phyloP scores from a whole-genome alignment of 2,113 vertebrate species.

The Salvelinus sp. region DNA sequence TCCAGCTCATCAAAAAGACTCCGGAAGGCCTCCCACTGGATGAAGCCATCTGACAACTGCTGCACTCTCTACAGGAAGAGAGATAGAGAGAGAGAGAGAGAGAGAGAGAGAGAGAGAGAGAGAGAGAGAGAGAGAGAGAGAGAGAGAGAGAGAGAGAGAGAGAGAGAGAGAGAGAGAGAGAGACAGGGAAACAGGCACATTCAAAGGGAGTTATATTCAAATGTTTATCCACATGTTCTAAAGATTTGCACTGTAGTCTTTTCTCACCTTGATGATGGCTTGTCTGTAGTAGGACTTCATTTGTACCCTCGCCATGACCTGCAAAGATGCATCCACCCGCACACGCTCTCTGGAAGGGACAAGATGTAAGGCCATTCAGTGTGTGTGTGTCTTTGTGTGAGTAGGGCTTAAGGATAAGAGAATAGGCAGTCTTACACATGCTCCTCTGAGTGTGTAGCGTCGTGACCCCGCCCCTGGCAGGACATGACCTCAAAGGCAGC shows the following conservation, averaged over 20 bases:
- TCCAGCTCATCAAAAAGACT: constrained; percentile 87
- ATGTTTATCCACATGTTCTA: neutral
- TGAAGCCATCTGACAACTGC: constrained; percentile 47
- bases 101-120: neutral
- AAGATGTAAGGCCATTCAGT: neutral
- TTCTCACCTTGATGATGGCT: constrained; percentile 74
- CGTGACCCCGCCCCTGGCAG: constrained; percentile 40
- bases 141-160: neutral
- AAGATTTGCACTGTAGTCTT: constrained; percentile 74
- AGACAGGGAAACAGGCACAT: constrained; percentile 6
- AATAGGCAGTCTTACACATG: constrained; percentile 22
- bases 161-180: too few relatives aligned
- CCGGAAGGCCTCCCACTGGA: constrained; percentile 80
- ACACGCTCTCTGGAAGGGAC: constrained; percentile 69
- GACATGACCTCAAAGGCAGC: constrained; percentile 90
- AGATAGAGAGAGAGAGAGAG: neutral
- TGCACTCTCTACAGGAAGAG: neutral
- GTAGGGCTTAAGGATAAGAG: neutral
- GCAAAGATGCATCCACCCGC: constrained; percentile 62
- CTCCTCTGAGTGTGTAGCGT: neutral
- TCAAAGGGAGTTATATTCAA: constrained; percentile 68
- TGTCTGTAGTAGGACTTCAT: constrained; percentile 79
- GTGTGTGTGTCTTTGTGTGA: neutral
- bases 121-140: neutral
- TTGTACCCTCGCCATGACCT: constrained; percentile 79